These are phyloP conservation scores for Apis cerana DNA, from an alignment of 1,140 invertebrate species.

Conservation along the genomic window DNA sequence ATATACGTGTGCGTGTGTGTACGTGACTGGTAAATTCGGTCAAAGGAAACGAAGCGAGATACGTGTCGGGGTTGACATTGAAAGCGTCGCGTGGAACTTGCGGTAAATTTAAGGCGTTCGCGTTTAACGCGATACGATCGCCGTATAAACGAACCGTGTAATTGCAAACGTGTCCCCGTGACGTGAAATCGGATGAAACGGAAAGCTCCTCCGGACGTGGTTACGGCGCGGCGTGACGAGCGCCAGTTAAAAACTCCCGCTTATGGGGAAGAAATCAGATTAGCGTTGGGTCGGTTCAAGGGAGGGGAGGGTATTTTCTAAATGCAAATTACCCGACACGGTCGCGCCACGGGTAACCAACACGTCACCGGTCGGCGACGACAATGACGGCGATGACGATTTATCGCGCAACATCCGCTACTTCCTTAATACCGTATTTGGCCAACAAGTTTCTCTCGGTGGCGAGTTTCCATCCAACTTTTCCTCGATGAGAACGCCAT, in stretches of 20 bases:
- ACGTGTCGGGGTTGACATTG: background rate
- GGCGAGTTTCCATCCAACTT: conserved; percentile 65
- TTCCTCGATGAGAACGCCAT: conserved; percentile 68
- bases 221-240: conserved; percentile 46
- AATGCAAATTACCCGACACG: conserved; percentile 65
- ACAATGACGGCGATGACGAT: conserved; percentile 33
- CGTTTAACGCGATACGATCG: conserved; percentile 34
- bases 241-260: conserved; percentile 62
- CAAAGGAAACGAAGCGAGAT: background rate
- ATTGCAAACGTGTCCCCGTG: conserved; percentile 54
- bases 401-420: conserved; percentile 48
- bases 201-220: conserved; percentile 13
- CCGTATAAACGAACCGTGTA: conserved; percentile 50
- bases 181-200: conserved; percentile 50
- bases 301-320: conserved; percentile 53
- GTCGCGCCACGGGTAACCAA: background rate
- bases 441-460: background rate
- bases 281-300: conserved; percentile 40
- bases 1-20: background rate
- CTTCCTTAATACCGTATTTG: conserved; percentile 38
- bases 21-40: conserved; percentile 12
- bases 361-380: background rate
- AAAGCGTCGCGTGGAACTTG: conserved; percentile 1
- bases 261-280: conserved; percentile 56
- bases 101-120: conserved; percentile 35